These are phyloP conservation scores for Beris chalybata DNA, from an alignment of 2,888 invertebrate genomes.

Conservation along the genomic window DNA sequence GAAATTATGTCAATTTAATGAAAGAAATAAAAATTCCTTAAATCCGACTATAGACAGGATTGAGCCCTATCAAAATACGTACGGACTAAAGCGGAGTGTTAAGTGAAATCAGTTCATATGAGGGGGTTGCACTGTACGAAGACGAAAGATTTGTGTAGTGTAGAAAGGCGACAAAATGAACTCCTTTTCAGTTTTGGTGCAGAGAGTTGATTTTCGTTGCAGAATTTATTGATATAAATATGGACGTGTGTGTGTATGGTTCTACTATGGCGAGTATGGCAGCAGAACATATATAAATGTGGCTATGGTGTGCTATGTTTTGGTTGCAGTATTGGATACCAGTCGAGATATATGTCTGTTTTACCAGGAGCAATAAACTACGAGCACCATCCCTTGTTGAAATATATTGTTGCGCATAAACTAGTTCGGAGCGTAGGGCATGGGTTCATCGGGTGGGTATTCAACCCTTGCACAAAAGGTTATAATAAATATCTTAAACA, in stretches of 20 bases:
- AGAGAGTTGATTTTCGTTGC: constrained; percentile 12
- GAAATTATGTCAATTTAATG: no score
- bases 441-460: constrained; percentile 28
- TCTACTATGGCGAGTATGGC: not conserved
- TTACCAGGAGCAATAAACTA: constrained; percentile 33
- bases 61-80: no score
- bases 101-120: no score
- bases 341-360: constrained; percentile 18
- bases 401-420: constrained; percentile 39
- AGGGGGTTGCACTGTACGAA: no score
- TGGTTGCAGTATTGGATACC: not conserved
- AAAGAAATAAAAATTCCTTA: no score
- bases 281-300: not conserved
- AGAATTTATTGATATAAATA: constrained; percentile 10
- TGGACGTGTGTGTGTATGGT: constrained; percentile 9
- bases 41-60: no score
- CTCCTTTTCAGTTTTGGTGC: no score
- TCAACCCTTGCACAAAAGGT: constrained; percentile 18
- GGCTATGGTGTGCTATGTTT: not conserved
- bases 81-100: no score
- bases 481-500: no score
- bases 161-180: no score
- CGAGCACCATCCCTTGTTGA: constrained; percentile 39
- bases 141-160: no score
- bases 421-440: constrained; percentile 27